Evolutionary conservation across 2,113 vertebrate species (phyloP), one percentile per base, ranked within the genome.

Genomic region (Haliaeetus leucogaster): DNA sequence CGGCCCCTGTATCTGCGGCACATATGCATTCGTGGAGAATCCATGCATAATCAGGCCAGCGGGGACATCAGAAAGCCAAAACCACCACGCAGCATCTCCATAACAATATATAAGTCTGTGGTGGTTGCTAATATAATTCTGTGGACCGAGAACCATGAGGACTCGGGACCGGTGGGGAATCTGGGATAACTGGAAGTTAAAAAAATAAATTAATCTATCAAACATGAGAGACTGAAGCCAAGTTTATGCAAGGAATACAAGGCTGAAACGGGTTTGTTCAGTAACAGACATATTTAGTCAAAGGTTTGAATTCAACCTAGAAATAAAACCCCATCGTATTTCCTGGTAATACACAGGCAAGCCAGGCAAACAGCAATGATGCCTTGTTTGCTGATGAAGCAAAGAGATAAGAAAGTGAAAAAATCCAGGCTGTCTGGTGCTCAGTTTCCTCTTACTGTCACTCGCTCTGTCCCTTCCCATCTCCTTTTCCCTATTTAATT

Each of bases 31-130:
- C 27, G 81, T 81, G 92, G 91, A 94, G 89, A 95, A 87, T 74
- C 89, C 83, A 42, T 79, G 76, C 72, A 85, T 97, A 97, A 98
- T 89, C 93, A 82, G 88, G 89, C 93, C 97, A 96, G 93, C 52
- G 67, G 94, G 89, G 96, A 97, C 89, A 82, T 84, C 65, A 71
- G 45, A 88, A 96, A 96, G 65, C 65, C 80, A 87, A 89, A 91
- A 68, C 63, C 63, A 89, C 90, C 73, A 78, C 7, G 10, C 70
- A 91, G 74, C 73, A 97, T 97, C 94, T 97, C 92, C 97, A 96
- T 96, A 97, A 97, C 91, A 97, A 96, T 91, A 91, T 94, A 71
- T 48, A 89, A 94, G 90, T 85, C 95, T 79, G 29, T 40, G 61
- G 43, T 94, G 92, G 23, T 74, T 68, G 48, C 74, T 97, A 97